Percentiles rank a stretch among this genome's conserved stretches.
These are phyloP conservation scores for Berghia stephanieae DNA, from an alignment of 1,140 invertebrate genomes.

Conservation along the genomic window DNA sequence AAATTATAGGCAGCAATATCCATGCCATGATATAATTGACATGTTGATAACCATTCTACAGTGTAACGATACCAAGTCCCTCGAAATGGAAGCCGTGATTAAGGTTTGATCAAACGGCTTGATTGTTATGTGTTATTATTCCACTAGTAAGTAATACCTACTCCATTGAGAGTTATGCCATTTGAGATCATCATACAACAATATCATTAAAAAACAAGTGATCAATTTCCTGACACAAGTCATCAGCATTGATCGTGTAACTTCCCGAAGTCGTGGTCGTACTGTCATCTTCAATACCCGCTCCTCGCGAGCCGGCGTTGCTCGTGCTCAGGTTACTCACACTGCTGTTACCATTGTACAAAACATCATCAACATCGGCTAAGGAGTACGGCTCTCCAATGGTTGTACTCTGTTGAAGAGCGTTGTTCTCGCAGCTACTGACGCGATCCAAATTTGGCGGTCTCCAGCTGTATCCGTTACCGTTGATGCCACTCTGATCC, in stretches of 20 bases:
- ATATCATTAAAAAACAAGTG: slow-evolving; percentile 61
- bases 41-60: no score
- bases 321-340: no score
- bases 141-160: neutral
- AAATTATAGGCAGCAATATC: no score
- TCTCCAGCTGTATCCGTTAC: slow-evolving; percentile 41
- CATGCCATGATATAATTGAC: no score
- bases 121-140: neutral
- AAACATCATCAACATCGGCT: slow-evolving; percentile 50
- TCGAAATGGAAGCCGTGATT: no score
- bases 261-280: slow-evolving; percentile 59
- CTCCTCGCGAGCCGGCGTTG: neutral
- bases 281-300: slow-evolving; percentile 46
- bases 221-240: slow-evolving; percentile 60
- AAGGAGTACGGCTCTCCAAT: slow-evolving; percentile 54
- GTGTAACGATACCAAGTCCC: no score
- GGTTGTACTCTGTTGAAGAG: neutral
- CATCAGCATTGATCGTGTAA: slow-evolving; percentile 61
- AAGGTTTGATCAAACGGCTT: neutral
- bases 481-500: slow-evolving; percentile 35
- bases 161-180: neutral
- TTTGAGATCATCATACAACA: slow-evolving; percentile 40
- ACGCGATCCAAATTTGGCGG: no score
- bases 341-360: slow-evolving; percentile 41
- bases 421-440: no score